phyloP scores from a whole-genome alignment of 2,797 vertebrate species.

The Catharus ustulatus region DNA sequence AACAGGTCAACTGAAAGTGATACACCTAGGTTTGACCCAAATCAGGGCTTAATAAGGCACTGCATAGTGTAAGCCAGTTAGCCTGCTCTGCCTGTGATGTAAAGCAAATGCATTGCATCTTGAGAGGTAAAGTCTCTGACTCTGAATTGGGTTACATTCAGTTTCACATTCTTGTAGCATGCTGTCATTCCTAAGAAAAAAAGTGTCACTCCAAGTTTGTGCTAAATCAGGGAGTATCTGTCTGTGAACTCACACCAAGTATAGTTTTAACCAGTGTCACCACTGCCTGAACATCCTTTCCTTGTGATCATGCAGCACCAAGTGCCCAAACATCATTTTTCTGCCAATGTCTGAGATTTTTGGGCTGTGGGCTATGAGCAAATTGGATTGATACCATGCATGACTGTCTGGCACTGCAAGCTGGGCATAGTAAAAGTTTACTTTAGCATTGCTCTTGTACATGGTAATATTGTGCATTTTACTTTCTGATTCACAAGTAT shows the following conservation, averaged over 20 bases:
- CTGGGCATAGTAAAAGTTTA: neutral
- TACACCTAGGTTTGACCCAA: neutral
- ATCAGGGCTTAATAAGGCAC: neutral
- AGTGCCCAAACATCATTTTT: neutral
- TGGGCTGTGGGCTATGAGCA: neutral
- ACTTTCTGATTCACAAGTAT: neutral
- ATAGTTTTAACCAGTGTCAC: neutral
- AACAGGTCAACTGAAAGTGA: neutral
- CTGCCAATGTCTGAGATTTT: neutral
- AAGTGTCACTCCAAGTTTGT: neutral
- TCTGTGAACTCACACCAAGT: neutral
- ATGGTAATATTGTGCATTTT: neutral
- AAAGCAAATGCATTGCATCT: neutral
- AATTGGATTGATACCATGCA: neutral
- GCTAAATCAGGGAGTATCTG: conserved; percentile 5
- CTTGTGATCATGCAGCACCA: neutral
- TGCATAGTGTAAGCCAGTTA: neutral
- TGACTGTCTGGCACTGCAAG: neutral
- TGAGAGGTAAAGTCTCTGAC: neutral
- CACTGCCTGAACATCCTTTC: neutral
- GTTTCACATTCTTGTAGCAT: conserved; percentile 12
- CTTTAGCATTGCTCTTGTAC: neutral
- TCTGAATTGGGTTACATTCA: neutral
- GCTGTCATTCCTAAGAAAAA: conserved; percentile 29
- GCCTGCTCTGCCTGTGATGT: neutral